Evolutionary conservation across 2,888 invertebrate genomes (phyloP).

Genomic region (Dione juno): DNA sequence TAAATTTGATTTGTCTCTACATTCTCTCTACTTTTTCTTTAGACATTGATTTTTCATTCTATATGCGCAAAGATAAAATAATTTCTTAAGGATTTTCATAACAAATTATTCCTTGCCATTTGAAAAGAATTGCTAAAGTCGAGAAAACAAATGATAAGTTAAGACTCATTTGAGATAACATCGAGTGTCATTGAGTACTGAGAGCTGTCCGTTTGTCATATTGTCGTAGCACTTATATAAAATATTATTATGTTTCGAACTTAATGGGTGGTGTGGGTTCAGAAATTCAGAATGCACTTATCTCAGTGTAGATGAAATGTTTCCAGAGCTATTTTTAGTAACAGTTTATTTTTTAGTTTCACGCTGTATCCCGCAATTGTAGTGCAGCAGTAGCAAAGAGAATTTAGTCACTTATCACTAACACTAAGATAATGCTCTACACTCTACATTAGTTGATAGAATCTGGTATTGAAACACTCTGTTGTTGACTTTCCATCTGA

Average conservation of each 20-base stretch:
- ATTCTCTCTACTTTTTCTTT: background rate
- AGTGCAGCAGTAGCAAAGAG: too few relatives aligned
- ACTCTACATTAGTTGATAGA: too few relatives aligned
- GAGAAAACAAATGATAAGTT: constrained; percentile 5
- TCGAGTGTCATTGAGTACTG: constrained; percentile 22
- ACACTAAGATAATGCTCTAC: too few relatives aligned
- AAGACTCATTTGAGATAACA: constrained; percentile 25
- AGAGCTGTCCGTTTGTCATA: constrained; percentile 27
- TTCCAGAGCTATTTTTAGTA: too few relatives aligned
- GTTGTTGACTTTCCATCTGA: too few relatives aligned
- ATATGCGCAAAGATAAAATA: background rate
- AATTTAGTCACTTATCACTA: too few relatives aligned
- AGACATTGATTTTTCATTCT: background rate
- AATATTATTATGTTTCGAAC: constrained; percentile 23
- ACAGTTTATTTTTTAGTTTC: too few relatives aligned
- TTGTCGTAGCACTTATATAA: constrained; percentile 21
- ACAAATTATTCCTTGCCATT: background rate
- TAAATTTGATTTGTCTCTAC: background rate
- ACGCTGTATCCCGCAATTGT: too few relatives aligned
- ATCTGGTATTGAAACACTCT: too few relatives aligned
- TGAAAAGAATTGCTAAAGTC: constrained; percentile 22
- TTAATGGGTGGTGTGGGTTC: background rate
- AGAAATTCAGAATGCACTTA: background rate
- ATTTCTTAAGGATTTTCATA: background rate
- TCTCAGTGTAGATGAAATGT: too few relatives aligned